Evolutionary conservation across 2,113 vertebrate genomes (phyloP), one percentile per base, ranked within the genome.

Genomic region (Mastomys natalensis): DNA sequence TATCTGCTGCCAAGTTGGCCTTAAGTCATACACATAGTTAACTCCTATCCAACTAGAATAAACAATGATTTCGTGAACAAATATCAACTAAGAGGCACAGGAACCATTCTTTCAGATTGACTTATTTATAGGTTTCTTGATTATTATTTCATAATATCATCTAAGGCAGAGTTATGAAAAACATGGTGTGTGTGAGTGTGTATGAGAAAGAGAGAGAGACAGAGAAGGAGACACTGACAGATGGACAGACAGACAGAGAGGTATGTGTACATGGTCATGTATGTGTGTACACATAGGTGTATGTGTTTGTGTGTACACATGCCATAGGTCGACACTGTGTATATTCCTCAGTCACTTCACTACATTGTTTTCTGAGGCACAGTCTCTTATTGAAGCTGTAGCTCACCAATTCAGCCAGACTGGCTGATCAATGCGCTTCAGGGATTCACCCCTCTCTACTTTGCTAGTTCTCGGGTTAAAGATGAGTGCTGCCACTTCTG

Each of bases 111-210:
- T 92, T 78, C 40, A 94, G 45, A 87, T 0, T 34, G 40, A 91
- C 7, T 89, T 93, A 77, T 31, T 89, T 43, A 45, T 24, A 81
- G 45, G 13, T 89, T 95, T 43, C 60, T 21, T 95, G 66, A 64
- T 9, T 53, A 82, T 64, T 48, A 40, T 11, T 94, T 96, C 22
- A 43, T n/a, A 82, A 45, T 34, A 86, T 66, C 51, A 88, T 66
- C 24, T 73, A 91, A 86, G 31, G 82, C 72, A 94, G 51, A 5
- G 16, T 26, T 93, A 70, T 64, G 17, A 40, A 97, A 93, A 93
- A 74, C 43, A 97, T 48, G 34, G 40, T 43, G 29, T 51, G 26
- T 76, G 9, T 45, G 3, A 48, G 40, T 16, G 78, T 81, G 80
- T 64, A 26, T 9, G 16, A 4, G 64, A 29, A 21, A 66, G 24